A percentile compares a stretch with the other conserved stretches of the same genome.
Evolutionary conservation across 2,888 invertebrate species (phyloP).

Genomic region (Oeneis ivallda): DNA sequence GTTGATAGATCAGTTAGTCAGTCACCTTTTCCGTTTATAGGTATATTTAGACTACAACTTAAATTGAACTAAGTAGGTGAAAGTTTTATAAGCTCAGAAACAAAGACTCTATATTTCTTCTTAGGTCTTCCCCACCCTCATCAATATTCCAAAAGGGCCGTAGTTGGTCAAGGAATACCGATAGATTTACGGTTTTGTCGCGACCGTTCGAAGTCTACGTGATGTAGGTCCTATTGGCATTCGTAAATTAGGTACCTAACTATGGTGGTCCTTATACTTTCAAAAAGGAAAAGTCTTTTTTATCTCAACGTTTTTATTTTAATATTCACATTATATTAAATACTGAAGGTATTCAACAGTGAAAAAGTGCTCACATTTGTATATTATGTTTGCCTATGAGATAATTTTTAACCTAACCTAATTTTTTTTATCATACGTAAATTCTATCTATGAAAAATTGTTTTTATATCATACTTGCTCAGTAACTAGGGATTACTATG

Average conservation of each 20-base stretch:
- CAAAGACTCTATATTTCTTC: background rate
- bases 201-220: background rate
- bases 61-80: too few relatives aligned
- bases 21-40: too few relatives aligned
- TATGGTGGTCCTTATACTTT: background rate
- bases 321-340: background rate
- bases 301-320: too few relatives aligned
- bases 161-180: background rate
- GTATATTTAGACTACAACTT: background rate
- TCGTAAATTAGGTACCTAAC: background rate
- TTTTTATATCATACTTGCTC: too few relatives aligned
- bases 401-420: too few relatives aligned
- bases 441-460: too few relatives aligned
- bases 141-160: slow-evolving; percentile 1
- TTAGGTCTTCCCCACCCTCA: background rate
- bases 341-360: too few relatives aligned
- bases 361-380: background rate
- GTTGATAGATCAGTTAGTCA: too few relatives aligned
- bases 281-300: background rate
- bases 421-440: too few relatives aligned
- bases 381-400: too few relatives aligned
- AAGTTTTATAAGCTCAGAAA: background rate
- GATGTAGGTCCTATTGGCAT: background rate
- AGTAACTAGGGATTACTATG: too few relatives aligned
- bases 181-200: background rate